Evolutionary conservation across 2,797 vertebrate species (phyloP).

Genomic region (Falco biarmicus): DNA sequence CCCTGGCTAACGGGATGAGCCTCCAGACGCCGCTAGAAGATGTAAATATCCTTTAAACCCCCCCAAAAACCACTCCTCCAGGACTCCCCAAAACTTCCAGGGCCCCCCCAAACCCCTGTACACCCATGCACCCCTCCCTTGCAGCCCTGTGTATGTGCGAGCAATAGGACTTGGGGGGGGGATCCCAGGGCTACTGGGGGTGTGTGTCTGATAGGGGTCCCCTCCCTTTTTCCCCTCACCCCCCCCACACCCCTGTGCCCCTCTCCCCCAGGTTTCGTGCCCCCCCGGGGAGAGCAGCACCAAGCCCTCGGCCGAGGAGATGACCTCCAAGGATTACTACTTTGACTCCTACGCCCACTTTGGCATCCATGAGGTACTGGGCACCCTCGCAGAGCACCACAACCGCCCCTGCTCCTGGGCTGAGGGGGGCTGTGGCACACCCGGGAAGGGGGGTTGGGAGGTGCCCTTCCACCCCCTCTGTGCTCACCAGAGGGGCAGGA

Average conservation of each 20-base stretch:
- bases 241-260: no score
- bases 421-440: not conserved
- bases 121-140: no score
- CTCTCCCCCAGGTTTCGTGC: conserved; percentile 82
- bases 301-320: conserved; percentile 92
- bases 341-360: conserved; percentile 96
- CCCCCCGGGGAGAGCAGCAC: conserved; percentile 85
- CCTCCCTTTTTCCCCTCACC: no score
- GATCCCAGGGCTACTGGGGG: not conserved
- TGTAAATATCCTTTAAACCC: not conserved
- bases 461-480: no score
- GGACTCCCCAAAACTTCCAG: not conserved
- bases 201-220: no score
- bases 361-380: conserved; percentile 90
- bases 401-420: no score
- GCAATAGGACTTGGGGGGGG: no score
- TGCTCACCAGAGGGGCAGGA: no score
- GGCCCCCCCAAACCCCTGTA: not conserved
- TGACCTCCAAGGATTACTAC: conserved; percentile 97
- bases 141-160: not conserved
- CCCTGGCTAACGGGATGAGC: conserved; percentile 51
- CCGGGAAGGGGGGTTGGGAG: no score
- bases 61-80: not conserved
- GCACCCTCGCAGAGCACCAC: not conserved
- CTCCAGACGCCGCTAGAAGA: conserved; percentile 63